Percentiles rank a stretch among this genome's conserved stretches.
Conservation (phyloP, 2,797 vertebrate species). For the Galagoides demidoff region DNA sequence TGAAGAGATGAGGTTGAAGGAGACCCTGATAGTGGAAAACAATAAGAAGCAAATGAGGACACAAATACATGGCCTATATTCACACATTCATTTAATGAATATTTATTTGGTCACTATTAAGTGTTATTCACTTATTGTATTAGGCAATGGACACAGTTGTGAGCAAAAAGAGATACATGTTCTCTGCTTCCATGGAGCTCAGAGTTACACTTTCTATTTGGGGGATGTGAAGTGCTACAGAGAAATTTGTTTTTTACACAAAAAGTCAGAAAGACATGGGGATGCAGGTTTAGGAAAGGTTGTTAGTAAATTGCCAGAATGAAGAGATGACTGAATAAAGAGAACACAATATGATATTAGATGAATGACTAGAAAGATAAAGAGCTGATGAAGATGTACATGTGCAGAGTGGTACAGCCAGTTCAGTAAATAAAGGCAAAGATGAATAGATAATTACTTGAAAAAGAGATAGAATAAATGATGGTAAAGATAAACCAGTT, state of each 20-base stretch:
- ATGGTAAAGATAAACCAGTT: not conserved
- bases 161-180: not conserved
- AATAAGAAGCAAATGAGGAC: not conserved
- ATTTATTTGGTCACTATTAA: not conserved
- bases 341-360: not conserved
- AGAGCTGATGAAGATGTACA: not conserved
- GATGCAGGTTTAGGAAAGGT: not conserved
- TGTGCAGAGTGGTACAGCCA: not conserved
- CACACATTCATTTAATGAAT: not conserved
- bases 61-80: not conserved
- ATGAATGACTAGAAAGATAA: not conserved
- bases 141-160: not conserved
- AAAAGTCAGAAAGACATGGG: not conserved
- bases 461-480: not conserved
- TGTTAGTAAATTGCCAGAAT: not conserved
- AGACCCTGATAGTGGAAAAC: not conserved
- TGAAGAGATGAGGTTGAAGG: not conserved
- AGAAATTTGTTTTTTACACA: not conserved
- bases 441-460: not conserved
- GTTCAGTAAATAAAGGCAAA: not conserved
- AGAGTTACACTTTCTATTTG: not conserved
- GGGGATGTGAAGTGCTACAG: not conserved
- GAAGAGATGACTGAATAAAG: not conserved
- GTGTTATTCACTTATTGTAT: not conserved
- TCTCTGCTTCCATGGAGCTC: not conserved